Evolutionary conservation across 1,140 invertebrate species (phyloP), one percentile per base, ranked within the genome.

Genomic region (Drosophila baimaii): DNA sequence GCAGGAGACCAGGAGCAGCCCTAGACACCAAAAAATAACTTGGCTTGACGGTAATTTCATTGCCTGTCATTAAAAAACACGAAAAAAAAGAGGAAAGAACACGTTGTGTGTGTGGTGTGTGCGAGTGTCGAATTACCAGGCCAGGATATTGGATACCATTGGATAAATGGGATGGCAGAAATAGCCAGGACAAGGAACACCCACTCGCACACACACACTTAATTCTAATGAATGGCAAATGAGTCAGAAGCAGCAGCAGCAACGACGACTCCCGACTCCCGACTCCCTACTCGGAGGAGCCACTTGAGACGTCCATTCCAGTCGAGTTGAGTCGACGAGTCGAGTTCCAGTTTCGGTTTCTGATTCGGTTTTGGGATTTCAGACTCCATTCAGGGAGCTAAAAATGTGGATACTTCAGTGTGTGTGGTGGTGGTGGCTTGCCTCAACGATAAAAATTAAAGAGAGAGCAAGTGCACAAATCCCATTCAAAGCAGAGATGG

Each of bases 31-130:
- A 51, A 39, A 58, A 59, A 46, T 33, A 44, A 51, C 72, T 63
- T 71, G 43, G 46, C 69, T 81, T 68, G 72, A 75, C 65, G 83
- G 70, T 88, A 86, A 86, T 79, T 82, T 86, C 75, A 82, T 82
- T 86, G 70, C 47, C 64, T 68, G 63, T 85, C 82, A 85, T 86
- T 86, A 81, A 85, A 85, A 77, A 33, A 52, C 1, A 19, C 6
- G 4, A 6, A 17, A 51, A 19, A 17, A 29, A 27, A 0, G 7
- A 17, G 15, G 1, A 12, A 49, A 10, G 23, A 61, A 39, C 56
- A 62, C 57, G 64, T 52, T 61, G 33, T 35, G 64, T 61, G 33
- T 51, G 56, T 49, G 35, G 62, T 55, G 29, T 54, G 35, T 33
- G 33, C 12, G 49, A 23, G 74, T 78, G 54, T 81, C 75, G 25